A percentile compares a stretch with the other conserved stretches of the same genome.
Conservation (phyloP, 2,113 vertebrate species). For the Ursus arctos region DNA sequence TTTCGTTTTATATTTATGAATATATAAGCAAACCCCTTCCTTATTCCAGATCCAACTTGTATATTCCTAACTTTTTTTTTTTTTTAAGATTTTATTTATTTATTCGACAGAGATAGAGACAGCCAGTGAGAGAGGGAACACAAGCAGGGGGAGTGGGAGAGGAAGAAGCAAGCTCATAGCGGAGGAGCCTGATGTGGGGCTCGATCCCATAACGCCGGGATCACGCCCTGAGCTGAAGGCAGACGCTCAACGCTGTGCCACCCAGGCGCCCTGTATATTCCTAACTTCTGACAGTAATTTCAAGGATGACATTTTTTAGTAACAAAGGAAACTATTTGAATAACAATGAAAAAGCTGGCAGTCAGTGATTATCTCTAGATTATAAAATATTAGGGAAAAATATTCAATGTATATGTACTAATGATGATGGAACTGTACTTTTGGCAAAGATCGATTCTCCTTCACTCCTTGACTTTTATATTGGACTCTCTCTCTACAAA, state of each 20-base stretch:
- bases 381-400: not conserved
- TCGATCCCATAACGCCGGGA: too few species aligned
- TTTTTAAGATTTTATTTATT: too few species aligned
- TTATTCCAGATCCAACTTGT: not conserved
- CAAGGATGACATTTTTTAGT: not conserved
- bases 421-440: fast-evolving
- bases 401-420: not conserved
- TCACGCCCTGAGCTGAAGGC: too few species aligned
- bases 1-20: not conserved
- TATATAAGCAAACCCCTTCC: not conserved
- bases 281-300: not conserved
- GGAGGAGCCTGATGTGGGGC: too few species aligned
- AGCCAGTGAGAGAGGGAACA: too few species aligned
- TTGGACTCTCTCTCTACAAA: not conserved
- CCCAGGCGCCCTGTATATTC: not conserved
- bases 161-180: too few species aligned
- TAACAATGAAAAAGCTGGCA: not conserved
- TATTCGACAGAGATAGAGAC: too few species aligned
- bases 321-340: not conserved
- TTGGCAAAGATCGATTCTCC: not conserved
- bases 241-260: too few species aligned
- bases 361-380: not conserved
- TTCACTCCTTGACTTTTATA: not conserved
- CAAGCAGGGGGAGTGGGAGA: too few species aligned
- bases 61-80: not conserved